Evolutionary conservation across 2,113 vertebrate genomes (phyloP), one percentile per base, ranked within the genome.

Genomic region (Anthoscopus minutus): DNA sequence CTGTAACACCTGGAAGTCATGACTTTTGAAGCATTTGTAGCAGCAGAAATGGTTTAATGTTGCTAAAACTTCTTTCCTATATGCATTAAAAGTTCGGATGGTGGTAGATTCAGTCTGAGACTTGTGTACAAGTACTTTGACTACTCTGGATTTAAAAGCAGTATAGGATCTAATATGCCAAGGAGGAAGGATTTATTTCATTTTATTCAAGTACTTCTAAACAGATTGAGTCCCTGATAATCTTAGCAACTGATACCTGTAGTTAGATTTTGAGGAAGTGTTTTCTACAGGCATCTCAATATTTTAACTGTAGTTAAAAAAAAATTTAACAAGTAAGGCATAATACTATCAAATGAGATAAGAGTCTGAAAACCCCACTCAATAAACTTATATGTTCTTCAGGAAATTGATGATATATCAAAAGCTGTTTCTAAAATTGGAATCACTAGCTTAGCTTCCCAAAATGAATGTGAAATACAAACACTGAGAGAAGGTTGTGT

Each of bases 391-490:
- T 81, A 84, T 15, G 56, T 94, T 96, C 69, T 96, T 89, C 92
- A 92, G 94, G 95, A 97, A 96, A 96, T 85, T 94, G 94, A 94
- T 93, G 81, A 58, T 91, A 33, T 86, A 95, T 94, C 82, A 96
- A 94, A 95, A 96, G 92, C 81, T 91, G 61, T 91, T 93, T 60
- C 54, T 95, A 81, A 93, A 94, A 96, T 90, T 80, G n/a, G 53
- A 90, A 74, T 92, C 86, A 40, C 38, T 67, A 69, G 50, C 69
- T 78, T 84, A 93, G 85, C 80, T 92, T 90, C 51, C 72, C 81
- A 82, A 91, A 96, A 94, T 87, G 66, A 92, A 81, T 82, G 56
- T 66, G 87, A 47, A 89, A 86, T 93, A 71, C 1, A 0, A 91
- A 66, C 86, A 25, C 3, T 38, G 70, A 85, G 73, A 77, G 53